phyloP scores from a whole-genome alignment of 92 coral and sea anemone species.

The Epizoanthus fatuus region DNA sequence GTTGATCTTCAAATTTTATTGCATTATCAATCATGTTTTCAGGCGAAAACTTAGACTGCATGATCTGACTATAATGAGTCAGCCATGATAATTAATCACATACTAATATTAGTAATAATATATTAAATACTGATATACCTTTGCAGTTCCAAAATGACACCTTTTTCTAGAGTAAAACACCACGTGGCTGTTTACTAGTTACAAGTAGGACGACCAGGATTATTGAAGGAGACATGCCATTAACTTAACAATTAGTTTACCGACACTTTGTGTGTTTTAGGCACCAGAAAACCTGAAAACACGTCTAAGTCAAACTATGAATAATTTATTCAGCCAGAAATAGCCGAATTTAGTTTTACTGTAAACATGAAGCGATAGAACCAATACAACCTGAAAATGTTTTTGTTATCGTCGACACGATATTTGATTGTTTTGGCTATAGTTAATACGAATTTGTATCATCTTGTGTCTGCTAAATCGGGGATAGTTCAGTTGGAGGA shows the following conservation, averaged over 20 bases:
- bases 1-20: too few relatives aligned
- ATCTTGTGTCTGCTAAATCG: neutral
- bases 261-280: neutral
- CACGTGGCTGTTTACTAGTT: neutral
- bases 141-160: neutral
- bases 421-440: conserved; percentile 17
- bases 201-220: neutral
- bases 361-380: conserved; percentile 25
- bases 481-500: neutral
- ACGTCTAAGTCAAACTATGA: neutral
- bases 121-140: too few relatives aligned
- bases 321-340: neutral
- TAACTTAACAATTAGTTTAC: neutral
- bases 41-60: too few relatives aligned
- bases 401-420: conserved; percentile 1
- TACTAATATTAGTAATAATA: too few relatives aligned
- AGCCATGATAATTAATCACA: too few relatives aligned
- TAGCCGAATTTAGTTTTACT: neutral
- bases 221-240: neutral
- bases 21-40: too few relatives aligned
- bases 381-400: conserved; percentile 22
- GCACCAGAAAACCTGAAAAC: conserved; percentile 11
- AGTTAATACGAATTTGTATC: neutral
- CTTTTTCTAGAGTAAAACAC: neutral
- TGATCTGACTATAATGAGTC: too few relatives aligned